Percentiles rank a stretch among this genome's conserved stretches.
phyloP scores from a whole-genome alignment of 2,113 vertebrate species.

The Xenopus borealis region DNA sequence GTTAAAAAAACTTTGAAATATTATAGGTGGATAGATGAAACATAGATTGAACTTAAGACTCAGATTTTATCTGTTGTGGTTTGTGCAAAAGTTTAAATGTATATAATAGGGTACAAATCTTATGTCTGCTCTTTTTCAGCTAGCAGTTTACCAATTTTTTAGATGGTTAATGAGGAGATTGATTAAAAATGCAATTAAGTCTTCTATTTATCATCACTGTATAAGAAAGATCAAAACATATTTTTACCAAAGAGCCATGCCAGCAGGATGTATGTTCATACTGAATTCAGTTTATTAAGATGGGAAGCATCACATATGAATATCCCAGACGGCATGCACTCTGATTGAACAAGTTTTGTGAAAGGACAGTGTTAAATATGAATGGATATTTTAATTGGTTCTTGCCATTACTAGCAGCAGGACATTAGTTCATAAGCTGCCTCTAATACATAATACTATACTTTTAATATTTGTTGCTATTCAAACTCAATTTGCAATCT shows the following conservation, averaged over 20 bases:
- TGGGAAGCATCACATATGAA: background rate
- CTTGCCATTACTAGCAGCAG: background rate
- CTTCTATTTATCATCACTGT: background rate
- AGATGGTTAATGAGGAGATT: background rate
- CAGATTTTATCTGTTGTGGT: too few species aligned
- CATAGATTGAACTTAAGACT: too few species aligned
- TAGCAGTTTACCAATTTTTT: too few species aligned
- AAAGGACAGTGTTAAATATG: background rate
- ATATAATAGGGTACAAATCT: too few species aligned
- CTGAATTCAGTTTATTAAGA: background rate
- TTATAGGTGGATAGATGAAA: too few species aligned
- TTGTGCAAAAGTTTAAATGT: too few species aligned
- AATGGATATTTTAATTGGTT: background rate
- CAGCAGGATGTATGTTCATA: conserved; percentile 5
- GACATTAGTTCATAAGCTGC: background rate
- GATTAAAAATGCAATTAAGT: conserved; percentile 4
- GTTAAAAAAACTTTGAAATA: too few species aligned
- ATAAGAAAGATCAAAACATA: background rate
- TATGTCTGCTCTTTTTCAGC: too few species aligned
- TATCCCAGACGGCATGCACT: background rate
- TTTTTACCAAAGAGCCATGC: conserved; percentile 1
- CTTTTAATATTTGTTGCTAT: too few species aligned
- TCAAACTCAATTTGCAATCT: too few species aligned
- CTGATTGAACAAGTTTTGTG: background rate
- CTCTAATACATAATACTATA: too few species aligned